Evolutionary conservation across 2,113 vertebrate genomes (phyloP).

Genomic region (Hirundichthys speculiger): DNA sequence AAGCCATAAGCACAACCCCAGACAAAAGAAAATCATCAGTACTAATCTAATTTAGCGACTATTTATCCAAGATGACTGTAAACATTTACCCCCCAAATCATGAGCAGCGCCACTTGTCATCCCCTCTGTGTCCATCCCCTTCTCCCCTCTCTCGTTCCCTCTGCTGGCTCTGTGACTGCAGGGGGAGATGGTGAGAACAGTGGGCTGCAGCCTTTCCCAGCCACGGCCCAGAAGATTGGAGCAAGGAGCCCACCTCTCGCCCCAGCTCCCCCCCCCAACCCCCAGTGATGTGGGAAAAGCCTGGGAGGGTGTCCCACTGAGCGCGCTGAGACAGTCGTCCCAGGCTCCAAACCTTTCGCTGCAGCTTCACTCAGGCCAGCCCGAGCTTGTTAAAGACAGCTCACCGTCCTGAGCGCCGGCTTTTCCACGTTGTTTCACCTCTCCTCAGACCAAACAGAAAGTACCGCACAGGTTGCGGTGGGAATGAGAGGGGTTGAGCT

Average conservation of each 20-base stretch:
- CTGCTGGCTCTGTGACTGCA: conserved; percentile 51
- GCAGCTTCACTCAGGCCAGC: conserved; percentile 12
- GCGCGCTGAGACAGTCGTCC: conserved; percentile 39
- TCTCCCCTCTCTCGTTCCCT: conserved; percentile 25
- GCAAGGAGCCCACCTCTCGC: conserved; percentile 67
- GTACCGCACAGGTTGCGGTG: conserved; percentile 62
- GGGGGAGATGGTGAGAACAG: conserved; percentile 81
- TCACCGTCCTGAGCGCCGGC: conserved; percentile 43
- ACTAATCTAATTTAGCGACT: conserved; percentile 29
- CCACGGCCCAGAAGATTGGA: conserved; percentile 78
- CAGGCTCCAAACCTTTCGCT: conserved; percentile 48
- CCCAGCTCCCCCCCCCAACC: conserved; percentile 46
- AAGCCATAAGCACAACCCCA: conserved; percentile 33
- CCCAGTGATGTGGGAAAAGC: conserved; percentile 80
- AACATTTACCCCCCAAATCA: conserved; percentile 17
- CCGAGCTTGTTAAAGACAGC: conserved; percentile 52
- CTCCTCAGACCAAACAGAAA: conserved; percentile 56
- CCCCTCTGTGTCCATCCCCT: conserved; percentile 4
- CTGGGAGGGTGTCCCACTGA: conserved; percentile 72
- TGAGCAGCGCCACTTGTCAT: conserved; percentile 16
- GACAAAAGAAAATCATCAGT: conserved; percentile 21
- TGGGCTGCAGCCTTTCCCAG: conserved; percentile 80
- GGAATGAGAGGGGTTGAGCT: conserved; percentile 33
- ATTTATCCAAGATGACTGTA: conserved; percentile 24
- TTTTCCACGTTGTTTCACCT: conserved; percentile 63